These are phyloP conservation scores for Sarcophaga peregrina DNA, from an alignment of 1,140 invertebrate genomes.

Conservation along the genomic window DNA sequence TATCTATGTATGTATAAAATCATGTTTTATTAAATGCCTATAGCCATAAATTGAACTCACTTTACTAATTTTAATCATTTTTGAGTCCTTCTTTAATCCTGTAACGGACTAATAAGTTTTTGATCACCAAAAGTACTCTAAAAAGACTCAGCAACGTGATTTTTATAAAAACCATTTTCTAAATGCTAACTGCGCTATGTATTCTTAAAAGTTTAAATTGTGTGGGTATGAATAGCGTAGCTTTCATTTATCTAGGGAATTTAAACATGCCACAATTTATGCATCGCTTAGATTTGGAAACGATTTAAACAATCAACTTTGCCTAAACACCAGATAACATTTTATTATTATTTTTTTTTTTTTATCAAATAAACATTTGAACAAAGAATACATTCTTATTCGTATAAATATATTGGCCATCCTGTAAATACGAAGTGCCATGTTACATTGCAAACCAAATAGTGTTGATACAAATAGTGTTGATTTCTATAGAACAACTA, in stretches of 20 bases:
- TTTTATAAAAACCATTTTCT: no score
- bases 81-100: no score
- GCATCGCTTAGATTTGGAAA: constrained; percentile 2
- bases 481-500: neutral
- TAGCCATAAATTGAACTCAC: no score
- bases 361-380: constrained; percentile 3
- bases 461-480: neutral
- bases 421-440: neutral
- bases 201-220: neutral
- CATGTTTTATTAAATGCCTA: no score
- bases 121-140: no score
- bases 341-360: no score
- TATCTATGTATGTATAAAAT: no score
- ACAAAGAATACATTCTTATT: no score
- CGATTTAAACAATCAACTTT: neutral
- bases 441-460: neutral
- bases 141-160: no score
- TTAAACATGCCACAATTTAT: constrained; percentile 34
- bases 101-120: no score
- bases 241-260: neutral
- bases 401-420: neutral
- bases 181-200: no score
- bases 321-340: neutral
- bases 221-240: neutral
- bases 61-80: no score